Percentiles rank a stretch among this genome's conserved stretches.
Evolutionary conservation across 2,113 vertebrate genomes (phyloP).

Genomic region (Halcyon senegalensis): DNA sequence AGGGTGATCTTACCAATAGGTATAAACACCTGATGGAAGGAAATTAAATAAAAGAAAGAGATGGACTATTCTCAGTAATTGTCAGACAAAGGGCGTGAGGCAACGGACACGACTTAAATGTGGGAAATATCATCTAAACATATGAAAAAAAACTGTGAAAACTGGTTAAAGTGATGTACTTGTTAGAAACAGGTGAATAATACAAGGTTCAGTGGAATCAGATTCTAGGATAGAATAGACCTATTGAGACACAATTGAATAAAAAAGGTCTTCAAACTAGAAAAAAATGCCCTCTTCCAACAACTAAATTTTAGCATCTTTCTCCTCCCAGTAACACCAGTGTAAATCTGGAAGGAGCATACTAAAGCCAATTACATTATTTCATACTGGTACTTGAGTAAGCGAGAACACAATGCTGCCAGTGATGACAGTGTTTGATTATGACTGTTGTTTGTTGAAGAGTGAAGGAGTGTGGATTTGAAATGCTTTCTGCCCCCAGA

Average conservation of each 20-base stretch:
- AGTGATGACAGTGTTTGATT: background rate
- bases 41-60: background rate
- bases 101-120: background rate
- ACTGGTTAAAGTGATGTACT: fast-evolving
- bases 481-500: background rate
- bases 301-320: background rate
- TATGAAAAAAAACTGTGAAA: background rate
- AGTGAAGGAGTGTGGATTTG: background rate
- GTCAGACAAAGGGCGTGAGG: background rate
- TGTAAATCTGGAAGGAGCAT: background rate
- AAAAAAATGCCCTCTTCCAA: background rate
- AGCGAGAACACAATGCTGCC: background rate
- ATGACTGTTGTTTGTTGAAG: background rate
- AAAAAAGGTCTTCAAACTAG: background rate
- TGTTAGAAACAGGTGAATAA: background rate
- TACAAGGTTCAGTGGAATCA: background rate
- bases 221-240: background rate
- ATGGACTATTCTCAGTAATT: background rate
- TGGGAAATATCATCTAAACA: background rate
- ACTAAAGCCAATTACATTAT: background rate
- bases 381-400: background rate
- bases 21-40: background rate
- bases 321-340: background rate
- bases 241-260: background rate
- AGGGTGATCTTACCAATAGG: background rate